Evolutionary conservation across 2,113 vertebrate species (phyloP).

Genomic region (Onychorhynchus coronatus): DNA sequence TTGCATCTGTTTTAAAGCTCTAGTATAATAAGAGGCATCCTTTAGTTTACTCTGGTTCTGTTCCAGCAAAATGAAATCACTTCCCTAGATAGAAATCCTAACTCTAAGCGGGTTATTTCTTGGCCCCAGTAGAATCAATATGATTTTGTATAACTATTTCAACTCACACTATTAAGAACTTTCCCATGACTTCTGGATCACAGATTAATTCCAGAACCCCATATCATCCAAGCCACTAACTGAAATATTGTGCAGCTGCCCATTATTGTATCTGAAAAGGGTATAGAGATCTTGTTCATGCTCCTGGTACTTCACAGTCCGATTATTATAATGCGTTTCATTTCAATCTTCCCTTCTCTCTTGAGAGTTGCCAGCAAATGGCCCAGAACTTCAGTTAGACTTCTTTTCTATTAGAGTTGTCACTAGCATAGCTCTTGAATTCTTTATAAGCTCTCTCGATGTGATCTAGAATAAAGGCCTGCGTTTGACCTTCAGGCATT

Average conservation of each 20-base stretch:
- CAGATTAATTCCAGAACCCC: not conserved
- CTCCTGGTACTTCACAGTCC: constrained; percentile 51
- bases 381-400: constrained; percentile 38
- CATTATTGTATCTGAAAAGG: constrained; percentile 26
- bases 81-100: not conserved
- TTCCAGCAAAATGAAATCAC: not conserved
- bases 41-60: not conserved
- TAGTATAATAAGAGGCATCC: not conserved
- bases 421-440: constrained; percentile 23
- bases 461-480: constrained; percentile 23
- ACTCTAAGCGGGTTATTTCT: not conserved
- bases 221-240: not conserved
- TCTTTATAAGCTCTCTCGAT: not conserved
- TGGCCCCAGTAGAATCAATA: not conserved
- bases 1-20: not conserved
- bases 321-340: constrained; percentile 33
- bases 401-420: constrained; percentile 48
- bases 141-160: not conserved
- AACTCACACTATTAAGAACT: not conserved
- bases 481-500: constrained; percentile 20
- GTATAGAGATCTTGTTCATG: constrained; percentile 29
- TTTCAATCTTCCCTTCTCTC: constrained; percentile 48
- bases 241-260: constrained; percentile 7
- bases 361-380: constrained; percentile 51
- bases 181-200: not conserved